Percentiles rank a stretch among this genome's conserved stretches.
Conservation (phyloP, 2,888 invertebrate genomes). For the Limnephilus lunatus region DNA sequence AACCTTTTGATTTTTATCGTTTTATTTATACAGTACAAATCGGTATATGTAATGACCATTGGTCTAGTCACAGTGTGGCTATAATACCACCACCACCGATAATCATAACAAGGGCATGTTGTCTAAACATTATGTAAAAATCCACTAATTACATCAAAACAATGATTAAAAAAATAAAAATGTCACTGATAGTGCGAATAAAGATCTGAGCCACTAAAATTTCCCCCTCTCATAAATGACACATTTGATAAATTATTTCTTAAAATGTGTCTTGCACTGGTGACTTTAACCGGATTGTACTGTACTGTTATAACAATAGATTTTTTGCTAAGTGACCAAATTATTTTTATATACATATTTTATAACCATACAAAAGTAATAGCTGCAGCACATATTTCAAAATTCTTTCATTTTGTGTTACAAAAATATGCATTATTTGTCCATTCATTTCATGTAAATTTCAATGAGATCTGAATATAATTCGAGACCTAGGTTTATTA, state of each 20-base stretch:
- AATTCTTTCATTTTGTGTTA: slow-evolving; percentile 48
- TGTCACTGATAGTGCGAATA: not conserved
- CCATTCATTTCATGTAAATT: slow-evolving; percentile 54
- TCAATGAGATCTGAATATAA: slow-evolving; percentile 43
- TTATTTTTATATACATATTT: not conserved
- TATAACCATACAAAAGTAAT: slow-evolving; percentile 2
- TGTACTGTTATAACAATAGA: not conserved
- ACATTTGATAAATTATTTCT: too few relatives aligned
- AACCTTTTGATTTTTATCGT: not conserved
- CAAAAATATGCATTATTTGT: slow-evolving; percentile 74
- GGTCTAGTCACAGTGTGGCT: not conserved
- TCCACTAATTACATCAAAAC: too few relatives aligned
- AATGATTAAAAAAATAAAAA: too few relatives aligned
- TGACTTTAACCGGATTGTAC: not conserved
- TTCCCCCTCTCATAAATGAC: not conserved
- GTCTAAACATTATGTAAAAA: too few relatives aligned
- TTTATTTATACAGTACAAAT: not conserved
- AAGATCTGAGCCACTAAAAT: not conserved
- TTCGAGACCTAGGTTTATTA: slow-evolving; percentile 41
- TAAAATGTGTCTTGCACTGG: not conserved
- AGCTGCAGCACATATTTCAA: slow-evolving; percentile 21
- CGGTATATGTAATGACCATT: not conserved
- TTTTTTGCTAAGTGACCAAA: not conserved
- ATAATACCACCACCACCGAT: too few relatives aligned
- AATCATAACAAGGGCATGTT: too few relatives aligned